Conservation (phyloP, 2,113 vertebrate species). For the Equus quagga region DNA sequence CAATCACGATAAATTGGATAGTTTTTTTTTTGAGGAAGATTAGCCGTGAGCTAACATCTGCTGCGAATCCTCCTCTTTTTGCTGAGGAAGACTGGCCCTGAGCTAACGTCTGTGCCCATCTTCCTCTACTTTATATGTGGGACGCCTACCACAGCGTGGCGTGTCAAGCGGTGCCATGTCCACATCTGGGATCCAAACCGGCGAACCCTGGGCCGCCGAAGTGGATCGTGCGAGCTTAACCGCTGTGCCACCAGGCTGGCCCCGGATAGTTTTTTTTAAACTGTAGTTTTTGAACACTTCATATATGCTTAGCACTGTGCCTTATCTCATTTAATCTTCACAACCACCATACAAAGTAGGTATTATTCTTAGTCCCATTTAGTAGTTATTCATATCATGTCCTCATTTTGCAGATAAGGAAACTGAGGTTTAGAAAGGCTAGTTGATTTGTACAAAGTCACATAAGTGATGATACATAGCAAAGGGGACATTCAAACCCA, state of each 20-base stretch:
- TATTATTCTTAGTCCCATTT: conserved; percentile 3
- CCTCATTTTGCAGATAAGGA: not conserved
- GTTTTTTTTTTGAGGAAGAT: too few relatives aligned
- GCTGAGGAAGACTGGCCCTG: too few relatives aligned
- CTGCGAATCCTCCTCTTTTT: too few relatives aligned
- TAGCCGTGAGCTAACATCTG: too few relatives aligned
- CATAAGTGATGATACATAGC: not conserved
- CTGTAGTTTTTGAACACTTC: not conserved
- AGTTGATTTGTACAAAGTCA: not conserved
- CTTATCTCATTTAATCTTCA: conserved; percentile 24
- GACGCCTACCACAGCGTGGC: too few relatives aligned
- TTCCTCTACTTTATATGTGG: too few relatives aligned
- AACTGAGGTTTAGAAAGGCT: conserved; percentile 2
- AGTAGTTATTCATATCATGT: conserved; percentile 1
- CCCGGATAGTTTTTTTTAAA: not conserved
- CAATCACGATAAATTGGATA: not conserved
- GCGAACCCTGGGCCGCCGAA: too few relatives aligned
- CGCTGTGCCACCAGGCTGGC: too few relatives aligned
- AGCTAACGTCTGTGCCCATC: too few relatives aligned
- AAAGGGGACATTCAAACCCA: not conserved
- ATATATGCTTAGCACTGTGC: not conserved
- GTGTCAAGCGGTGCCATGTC: too few relatives aligned
- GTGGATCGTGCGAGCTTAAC: too few relatives aligned
- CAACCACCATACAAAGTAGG: not conserved
- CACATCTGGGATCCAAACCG: too few relatives aligned